phyloP scores from a whole-genome alignment of 2,888 invertebrate species.

The Hirtodrosophila cameraria region DNA sequence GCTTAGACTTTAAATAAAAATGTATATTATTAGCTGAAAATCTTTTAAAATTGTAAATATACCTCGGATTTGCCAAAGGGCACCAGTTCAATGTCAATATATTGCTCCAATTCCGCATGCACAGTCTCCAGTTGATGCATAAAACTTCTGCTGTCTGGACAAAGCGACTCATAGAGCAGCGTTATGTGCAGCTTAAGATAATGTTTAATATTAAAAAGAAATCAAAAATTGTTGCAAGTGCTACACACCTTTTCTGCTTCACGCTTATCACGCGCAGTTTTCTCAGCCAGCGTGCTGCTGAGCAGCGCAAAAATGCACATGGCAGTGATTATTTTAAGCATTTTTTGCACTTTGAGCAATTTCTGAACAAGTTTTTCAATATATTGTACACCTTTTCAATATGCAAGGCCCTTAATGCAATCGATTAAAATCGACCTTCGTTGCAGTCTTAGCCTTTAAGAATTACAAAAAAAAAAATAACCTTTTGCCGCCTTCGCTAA shows the following conservation, averaged over 20 bases:
- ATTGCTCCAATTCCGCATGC: conserved; percentile 84
- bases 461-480: conserved; percentile 17
- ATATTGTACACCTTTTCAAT: neutral
- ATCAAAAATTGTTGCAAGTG: neutral
- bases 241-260: conserved; percentile 47
- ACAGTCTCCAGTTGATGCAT: conserved; percentile 85
- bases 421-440: conserved; percentile 64
- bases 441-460: conserved; percentile 19
- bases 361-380: neutral
- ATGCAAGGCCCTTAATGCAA: conserved; percentile 27
- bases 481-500: conserved; percentile 20
- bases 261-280: conserved; percentile 32
- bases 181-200: conserved; percentile 85
- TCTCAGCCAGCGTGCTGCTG: conserved; percentile 30
- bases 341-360: conserved; percentile 12
- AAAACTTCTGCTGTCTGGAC: conserved; percentile 87
- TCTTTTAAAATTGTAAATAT: conserved; percentile 42
- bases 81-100: conserved; percentile 85
- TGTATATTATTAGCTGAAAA: neutral
- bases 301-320: conserved; percentile 36
- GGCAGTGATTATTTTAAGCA: conserved; percentile 37
- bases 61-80: conserved; percentile 89
- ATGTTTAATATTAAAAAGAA: neutral
- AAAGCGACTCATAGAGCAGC: conserved; percentile 87
- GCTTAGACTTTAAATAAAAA: conserved; percentile 64